These are phyloP conservation scores for Polydrusus pterygomalis DNA, from an alignment of 2,888 invertebrate genomes.

Conservation along the genomic window DNA sequence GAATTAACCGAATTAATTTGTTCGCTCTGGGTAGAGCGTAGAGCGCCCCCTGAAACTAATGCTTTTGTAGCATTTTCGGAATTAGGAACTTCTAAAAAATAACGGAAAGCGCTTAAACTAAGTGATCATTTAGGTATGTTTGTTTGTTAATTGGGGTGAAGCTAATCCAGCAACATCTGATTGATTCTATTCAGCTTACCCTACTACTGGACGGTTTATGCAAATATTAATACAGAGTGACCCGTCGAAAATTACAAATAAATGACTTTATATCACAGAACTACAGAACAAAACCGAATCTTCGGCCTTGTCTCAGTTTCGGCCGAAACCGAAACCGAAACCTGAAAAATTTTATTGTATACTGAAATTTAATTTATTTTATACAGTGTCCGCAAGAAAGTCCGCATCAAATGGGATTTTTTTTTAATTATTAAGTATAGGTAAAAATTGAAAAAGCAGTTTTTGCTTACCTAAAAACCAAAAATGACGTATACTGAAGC, in stretches of 20 bases:
- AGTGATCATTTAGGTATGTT: conserved; percentile 5
- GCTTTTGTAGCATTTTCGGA: conserved; percentile 40
- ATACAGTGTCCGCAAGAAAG: too few species aligned
- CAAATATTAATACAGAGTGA: neutral
- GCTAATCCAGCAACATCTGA: conserved; percentile 6
- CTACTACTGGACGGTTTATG: neutral
- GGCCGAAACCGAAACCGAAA: too few species aligned
- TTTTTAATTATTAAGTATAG: too few species aligned
- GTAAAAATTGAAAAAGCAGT: too few species aligned
- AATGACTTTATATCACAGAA: neutral
- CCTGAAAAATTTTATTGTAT: too few species aligned
- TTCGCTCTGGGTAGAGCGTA: too few species aligned
- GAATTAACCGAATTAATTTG: too few species aligned
- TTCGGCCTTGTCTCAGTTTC: too few species aligned
- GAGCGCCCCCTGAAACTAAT: conserved; percentile 1
- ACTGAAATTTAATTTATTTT: too few species aligned
- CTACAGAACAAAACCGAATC: neutral
- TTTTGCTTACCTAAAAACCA: too few species aligned
- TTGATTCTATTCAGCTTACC: neutral
- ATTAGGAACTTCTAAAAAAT: conserved; percentile 33
- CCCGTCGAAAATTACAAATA: neutral
- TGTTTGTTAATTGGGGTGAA: conserved; percentile 5
- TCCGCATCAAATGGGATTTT: too few species aligned
- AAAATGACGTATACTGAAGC: too few species aligned
- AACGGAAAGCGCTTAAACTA: neutral